These are phyloP conservation scores for Neoascia interrupta DNA, from an alignment of 2,888 invertebrate species.

Conservation along the genomic window DNA sequence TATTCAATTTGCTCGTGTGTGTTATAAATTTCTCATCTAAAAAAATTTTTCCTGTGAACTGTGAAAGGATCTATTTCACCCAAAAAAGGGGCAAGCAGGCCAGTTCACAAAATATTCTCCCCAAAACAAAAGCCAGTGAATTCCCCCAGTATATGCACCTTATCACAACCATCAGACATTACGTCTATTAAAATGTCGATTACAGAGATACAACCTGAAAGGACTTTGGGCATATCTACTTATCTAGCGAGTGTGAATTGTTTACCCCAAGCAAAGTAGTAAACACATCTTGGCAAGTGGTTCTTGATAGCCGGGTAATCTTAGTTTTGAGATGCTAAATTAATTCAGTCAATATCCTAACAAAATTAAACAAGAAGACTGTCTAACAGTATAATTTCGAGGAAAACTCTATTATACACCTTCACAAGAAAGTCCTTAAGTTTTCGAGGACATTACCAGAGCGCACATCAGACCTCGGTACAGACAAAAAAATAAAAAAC, in stretches of 20 bases:
- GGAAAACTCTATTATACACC: too few relatives aligned
- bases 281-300: slow-evolving; percentile 66
- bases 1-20: slow-evolving; percentile 47
- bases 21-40: slow-evolving; percentile 55
- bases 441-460: not conserved
- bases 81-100: too few relatives aligned
- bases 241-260: slow-evolving; percentile 13
- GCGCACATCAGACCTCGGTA: not conserved
- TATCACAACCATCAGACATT: slow-evolving; percentile 59
- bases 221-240: not conserved
- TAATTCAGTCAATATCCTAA: slow-evolving; percentile 64
- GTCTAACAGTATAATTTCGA: too few relatives aligned
- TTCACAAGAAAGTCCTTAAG: slow-evolving; percentile 32
- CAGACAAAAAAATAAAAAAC: slow-evolving; percentile 1
- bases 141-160: slow-evolving; percentile 26
- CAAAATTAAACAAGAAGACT: not conserved
- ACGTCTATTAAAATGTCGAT: slow-evolving; percentile 63
- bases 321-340: slow-evolving; percentile 62
- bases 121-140: too few relatives aligned
- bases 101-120: too few relatives aligned
- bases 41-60: slow-evolving; percentile 67
- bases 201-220: slow-evolving; percentile 25
- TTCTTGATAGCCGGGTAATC: slow-evolving; percentile 66
- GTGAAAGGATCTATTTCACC: too few relatives aligned
- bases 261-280: slow-evolving; percentile 61